Evolutionary conservation across 1,140 invertebrate genomes (phyloP).

Genomic region (Achroia grisella): DNA sequence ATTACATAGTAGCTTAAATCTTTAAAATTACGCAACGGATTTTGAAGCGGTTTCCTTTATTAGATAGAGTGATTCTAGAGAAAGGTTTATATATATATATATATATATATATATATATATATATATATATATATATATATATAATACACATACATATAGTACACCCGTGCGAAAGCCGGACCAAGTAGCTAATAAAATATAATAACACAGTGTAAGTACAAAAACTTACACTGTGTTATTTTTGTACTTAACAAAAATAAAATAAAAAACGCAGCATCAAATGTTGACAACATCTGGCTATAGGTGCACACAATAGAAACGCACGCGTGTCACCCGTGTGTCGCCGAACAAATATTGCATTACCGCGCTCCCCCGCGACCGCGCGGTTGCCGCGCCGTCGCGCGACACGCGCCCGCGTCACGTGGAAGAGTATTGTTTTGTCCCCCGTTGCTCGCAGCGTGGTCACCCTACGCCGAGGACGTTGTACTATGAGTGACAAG

Average conservation of each 20-base stretch:
- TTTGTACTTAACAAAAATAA: too few relatives aligned
- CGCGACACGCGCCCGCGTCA: constrained; percentile 11
- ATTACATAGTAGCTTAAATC: too few relatives aligned
- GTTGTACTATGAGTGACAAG: constrained; percentile 35
- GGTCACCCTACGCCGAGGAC: constrained; percentile 49
- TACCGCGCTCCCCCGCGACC: constrained; percentile 23
- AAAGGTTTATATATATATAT: too few relatives aligned
- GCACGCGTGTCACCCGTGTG: constrained; percentile 61
- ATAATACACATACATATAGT: too few relatives aligned
- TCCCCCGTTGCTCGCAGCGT: constrained; percentile 13
- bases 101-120: too few relatives aligned
- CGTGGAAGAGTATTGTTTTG: constrained; percentile 12
- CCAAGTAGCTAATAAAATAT: too few relatives aligned
- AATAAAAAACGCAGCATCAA: constrained; percentile 7
- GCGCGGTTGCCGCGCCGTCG: constrained; percentile 11
- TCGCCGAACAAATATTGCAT: constrained; percentile 68
- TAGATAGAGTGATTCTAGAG: too few relatives aligned
- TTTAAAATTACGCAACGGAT: too few relatives aligned
- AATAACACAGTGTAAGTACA: too few relatives aligned
- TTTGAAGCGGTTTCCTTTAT: too few relatives aligned
- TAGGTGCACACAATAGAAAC: constrained; percentile 42
- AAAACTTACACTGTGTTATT: background rate
- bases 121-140: too few relatives aligned
- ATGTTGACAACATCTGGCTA: constrained; percentile 30
- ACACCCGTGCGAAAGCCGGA: too few relatives aligned